These are phyloP conservation scores for Eupithecia exiguata DNA, from an alignment of 2,888 invertebrate species.

Conservation along the genomic window DNA sequence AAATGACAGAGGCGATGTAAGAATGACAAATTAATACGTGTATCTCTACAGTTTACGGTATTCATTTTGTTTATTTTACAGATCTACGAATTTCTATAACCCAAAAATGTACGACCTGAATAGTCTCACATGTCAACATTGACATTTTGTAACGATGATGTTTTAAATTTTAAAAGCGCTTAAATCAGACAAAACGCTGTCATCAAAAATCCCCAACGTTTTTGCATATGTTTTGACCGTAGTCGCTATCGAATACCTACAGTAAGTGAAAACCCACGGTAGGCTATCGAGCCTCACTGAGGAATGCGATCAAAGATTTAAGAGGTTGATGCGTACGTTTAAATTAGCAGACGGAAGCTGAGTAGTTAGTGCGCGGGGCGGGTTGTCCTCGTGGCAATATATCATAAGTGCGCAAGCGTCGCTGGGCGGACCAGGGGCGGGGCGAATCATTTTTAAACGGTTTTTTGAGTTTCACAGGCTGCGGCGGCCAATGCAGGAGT, in stretches of 20 bases:
- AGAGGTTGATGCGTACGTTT: constrained; percentile 70
- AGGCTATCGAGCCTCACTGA: not conserved
- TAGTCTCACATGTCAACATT: too few species aligned
- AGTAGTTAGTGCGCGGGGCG: constrained; percentile 79
- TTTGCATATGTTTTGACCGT: not conserved
- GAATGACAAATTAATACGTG: not conserved
- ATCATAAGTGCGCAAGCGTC: constrained; percentile 81
- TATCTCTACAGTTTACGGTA: not conserved
- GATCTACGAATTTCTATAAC: too few species aligned
- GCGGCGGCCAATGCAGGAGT: constrained; percentile 76
- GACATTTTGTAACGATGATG: too few species aligned
- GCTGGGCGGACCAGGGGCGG: constrained; percentile 79
- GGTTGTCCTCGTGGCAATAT: constrained; percentile 80
- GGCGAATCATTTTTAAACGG: constrained; percentile 82
- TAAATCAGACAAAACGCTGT: not conserved
- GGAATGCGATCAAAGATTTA: constrained; percentile 44
- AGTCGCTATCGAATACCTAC: not conserved
- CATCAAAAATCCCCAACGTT: not conserved
- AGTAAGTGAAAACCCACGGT: not conserved
- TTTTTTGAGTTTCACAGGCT: constrained; percentile 73
- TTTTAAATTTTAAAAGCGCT: too few species aligned
- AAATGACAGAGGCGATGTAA: not conserved
- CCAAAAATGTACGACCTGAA: too few species aligned
- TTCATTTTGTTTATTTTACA: too few species aligned
- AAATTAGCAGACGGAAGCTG: constrained; percentile 78